Evolutionary conservation across 2,113 vertebrate species (phyloP).

Genomic region (Neolamprologus ventralis): DNA sequence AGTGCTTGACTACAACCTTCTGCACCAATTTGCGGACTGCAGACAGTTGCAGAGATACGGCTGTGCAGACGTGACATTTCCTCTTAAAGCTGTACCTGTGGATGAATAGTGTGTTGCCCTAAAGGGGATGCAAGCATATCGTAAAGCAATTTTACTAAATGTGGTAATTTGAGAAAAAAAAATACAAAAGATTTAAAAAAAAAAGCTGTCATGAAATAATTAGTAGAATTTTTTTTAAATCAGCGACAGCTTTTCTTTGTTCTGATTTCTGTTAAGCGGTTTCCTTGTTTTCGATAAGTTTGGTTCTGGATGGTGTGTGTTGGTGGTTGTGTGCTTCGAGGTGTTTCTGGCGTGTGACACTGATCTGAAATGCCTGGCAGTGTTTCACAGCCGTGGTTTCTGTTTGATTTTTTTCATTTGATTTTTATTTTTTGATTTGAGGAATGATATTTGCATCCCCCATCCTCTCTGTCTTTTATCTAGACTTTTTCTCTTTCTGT

Average conservation of each 20-base stretch:
- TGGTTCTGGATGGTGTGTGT: constrained; percentile 58
- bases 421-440: constrained; percentile 21
- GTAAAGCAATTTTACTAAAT: not conserved
- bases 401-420: constrained; percentile 15
- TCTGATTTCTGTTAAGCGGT: constrained; percentile 18
- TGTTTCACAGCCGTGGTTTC: constrained; percentile 53
- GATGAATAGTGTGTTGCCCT: not conserved
- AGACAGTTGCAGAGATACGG: constrained; percentile 13
- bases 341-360: constrained; percentile 49
- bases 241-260: not conserved
- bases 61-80: constrained; percentile 12
- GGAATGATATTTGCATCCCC: constrained; percentile 68
- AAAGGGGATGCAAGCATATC: not conserved
- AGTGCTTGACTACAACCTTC: constrained; percentile 15
- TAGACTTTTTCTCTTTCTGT: constrained; percentile 8
- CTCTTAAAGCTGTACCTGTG: not conserved
- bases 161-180: not conserved
- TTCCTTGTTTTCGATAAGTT: constrained; percentile 31
- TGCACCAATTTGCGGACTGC: constrained; percentile 6
- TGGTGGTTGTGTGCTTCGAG: constrained; percentile 54
- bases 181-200: accelerated
- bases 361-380: constrained; percentile 62
- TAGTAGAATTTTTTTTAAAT: not conserved
- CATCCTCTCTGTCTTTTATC: constrained; percentile 51
- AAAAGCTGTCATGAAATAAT: not conserved